Conservation (phyloP, 2,888 invertebrate species). For the Cistogaster globosa region DNA sequence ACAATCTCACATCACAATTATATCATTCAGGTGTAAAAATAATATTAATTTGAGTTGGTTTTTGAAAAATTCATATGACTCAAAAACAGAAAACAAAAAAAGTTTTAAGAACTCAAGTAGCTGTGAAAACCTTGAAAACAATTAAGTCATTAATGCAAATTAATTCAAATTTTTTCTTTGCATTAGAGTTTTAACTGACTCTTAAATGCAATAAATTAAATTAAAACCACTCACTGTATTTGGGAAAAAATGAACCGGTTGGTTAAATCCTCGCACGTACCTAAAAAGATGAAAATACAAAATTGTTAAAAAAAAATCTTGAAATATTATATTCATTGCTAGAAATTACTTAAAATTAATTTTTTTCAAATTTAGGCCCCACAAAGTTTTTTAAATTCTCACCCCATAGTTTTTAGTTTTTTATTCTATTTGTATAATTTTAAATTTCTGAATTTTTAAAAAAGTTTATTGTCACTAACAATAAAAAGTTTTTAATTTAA, state of each 20-base stretch:
- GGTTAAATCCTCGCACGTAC: neutral
- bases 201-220: neutral
- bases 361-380: no score
- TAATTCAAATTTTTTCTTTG: neutral
- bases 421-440: neutral
- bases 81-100: conserved; percentile 9
- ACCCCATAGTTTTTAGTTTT: neutral
- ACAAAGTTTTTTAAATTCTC: no score
- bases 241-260: neutral
- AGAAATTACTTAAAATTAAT: no score
- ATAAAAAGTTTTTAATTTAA: conserved; percentile 37
- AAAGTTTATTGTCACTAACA: neutral
- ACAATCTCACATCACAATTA: conserved; percentile 1
- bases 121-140: conserved; percentile 50
- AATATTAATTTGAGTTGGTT: conserved; percentile 53
- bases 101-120: conserved; percentile 12
- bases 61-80: neutral
- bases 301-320: neutral
- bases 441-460: neutral
- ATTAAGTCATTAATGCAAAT: conserved; percentile 54
- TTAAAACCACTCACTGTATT: neutral
- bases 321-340: no score
- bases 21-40: conserved; percentile 59
- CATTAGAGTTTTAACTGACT: neutral
- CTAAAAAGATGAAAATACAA: conserved; percentile 18